Evolutionary conservation across 2,888 invertebrate species (phyloP), one percentile per base, ranked within the genome.

Genomic region (Sminthurides aquaticus): DNA sequence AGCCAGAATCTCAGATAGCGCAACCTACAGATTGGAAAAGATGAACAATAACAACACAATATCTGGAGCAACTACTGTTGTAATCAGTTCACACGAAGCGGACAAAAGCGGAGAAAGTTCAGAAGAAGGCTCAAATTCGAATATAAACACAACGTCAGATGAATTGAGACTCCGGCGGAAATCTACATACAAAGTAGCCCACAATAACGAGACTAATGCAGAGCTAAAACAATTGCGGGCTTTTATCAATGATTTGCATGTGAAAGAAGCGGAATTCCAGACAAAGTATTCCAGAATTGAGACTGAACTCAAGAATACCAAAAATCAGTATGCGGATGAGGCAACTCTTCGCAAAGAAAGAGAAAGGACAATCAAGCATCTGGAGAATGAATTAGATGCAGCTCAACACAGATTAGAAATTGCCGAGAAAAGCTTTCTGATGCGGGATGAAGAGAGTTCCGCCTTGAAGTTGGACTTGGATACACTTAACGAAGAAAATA

Each of bases 401-500:
- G 69, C 67, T n/a, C 69, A 74, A 20, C 64, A 71, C 49, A 71
- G 70, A 34, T 56, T 75, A 20, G 75, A 75, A 64, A 70, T 70
- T 1, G 70, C 74, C 1, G 76, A 77, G 62, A 69, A 72, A 67
- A 71, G 73, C 28, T 68, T 76, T 55, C 64, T 71, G 20, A 65
- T 71, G 26, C 75, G 73, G 60, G 76, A 76, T 57, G 76, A 76
- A 66, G 77, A 77, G 63, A 71, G 68, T 66, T 68, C 73, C 18
- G 75, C 74, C 57, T 65, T 76, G n/a, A 76, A 76, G 68, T 65
- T 75, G 25, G 76, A 76, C 60, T 64, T 76, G 18, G 77, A 76
- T 24, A 76, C 76, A 1, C 67, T 77, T 5, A 75, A 75, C 49
- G 76, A 76, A 54, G 76, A 77, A 67, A 77, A 77, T 65, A 67